Conservation (phyloP, 2,888 invertebrate genomes). For the Orthosia incerta region DNA sequence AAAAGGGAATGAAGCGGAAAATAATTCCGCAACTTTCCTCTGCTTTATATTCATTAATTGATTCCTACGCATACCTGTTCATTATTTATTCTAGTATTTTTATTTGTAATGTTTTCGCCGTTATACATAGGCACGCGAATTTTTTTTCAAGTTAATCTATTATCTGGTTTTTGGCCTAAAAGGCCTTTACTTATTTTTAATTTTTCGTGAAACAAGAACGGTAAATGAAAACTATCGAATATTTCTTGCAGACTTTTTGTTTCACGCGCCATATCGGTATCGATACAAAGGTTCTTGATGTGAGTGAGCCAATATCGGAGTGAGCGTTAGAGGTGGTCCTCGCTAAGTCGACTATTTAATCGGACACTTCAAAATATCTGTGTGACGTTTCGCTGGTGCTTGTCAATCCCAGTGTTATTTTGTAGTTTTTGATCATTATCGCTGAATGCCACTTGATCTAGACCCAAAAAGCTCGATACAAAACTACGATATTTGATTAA, state of each 20-base stretch:
- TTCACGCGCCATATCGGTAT: conserved; percentile 1
- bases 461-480: neutral
- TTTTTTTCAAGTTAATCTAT: conserved; percentile 9
- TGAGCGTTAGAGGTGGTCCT: conserved; percentile 29
- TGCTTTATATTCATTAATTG: conserved; percentile 54
- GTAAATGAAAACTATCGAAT: conserved; percentile 34
- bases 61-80: conserved; percentile 42
- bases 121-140: conserved; percentile 17
- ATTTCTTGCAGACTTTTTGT: conserved; percentile 13
- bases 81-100: conserved; percentile 42
- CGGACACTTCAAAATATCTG: neutral
- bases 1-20: conserved; percentile 42
- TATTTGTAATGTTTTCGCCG: conserved; percentile 23
- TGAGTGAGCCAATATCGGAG: conserved; percentile 46
- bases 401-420: too few relatives aligned
- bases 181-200: conserved; percentile 21
- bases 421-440: too few relatives aligned
- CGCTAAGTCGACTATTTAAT: conserved; percentile 34
- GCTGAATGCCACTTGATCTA: neutral
- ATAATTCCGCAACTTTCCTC: conserved; percentile 42
- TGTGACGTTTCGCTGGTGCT: too few relatives aligned
- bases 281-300: conserved; percentile 6
- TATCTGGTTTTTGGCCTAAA: conserved; percentile 24
- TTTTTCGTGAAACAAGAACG: conserved; percentile 9
- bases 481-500: conserved; percentile 11